A percentile compares a stretch with the other conserved stretches of the same genome.
Conservation (phyloP, 2,888 invertebrate species). For the Panzeria rudis region DNA sequence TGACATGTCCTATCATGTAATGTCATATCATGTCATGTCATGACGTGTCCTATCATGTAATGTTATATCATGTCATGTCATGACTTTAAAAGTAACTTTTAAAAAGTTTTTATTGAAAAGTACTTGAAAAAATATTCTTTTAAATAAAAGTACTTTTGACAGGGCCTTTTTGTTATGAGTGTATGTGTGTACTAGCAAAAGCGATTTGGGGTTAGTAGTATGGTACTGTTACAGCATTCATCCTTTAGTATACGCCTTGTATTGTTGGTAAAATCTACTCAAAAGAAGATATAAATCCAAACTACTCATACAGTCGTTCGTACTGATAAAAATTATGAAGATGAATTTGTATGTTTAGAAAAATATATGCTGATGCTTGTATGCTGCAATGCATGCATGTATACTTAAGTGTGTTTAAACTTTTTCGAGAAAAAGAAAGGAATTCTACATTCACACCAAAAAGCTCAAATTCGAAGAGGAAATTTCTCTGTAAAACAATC, state of each 20-base stretch:
- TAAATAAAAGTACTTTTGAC: too few relatives aligned
- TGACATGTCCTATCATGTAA: too few relatives aligned
- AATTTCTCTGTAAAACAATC: conserved; percentile 62
- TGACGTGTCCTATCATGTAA: too few relatives aligned
- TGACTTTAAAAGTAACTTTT: too few relatives aligned
- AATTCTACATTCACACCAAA: conserved; percentile 12
- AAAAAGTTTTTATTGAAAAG: neutral
- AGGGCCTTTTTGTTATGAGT: too few relatives aligned
- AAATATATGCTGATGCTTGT: neutral
- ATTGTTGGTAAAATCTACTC: conserved; percentile 18
- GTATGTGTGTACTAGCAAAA: too few relatives aligned
- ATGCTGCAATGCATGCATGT: neutral
- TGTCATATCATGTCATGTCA: too few relatives aligned
- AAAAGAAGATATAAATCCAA: conserved; percentile 31
- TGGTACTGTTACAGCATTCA: neutral
- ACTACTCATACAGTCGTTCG: neutral
- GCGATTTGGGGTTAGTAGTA: neutral
- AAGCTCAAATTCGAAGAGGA: neutral
- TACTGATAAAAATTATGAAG: conserved; percentile 25
- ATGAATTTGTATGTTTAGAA: conserved; percentile 7
- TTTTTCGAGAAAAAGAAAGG: conserved; percentile 12
- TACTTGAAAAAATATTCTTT: neutral
- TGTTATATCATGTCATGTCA: too few relatives aligned
- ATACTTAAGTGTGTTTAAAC: conserved; percentile 23
- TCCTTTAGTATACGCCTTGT: conserved; percentile 14